Conservation (phyloP, 2,797 vertebrate species). For the Sebastes kiyomatsui region DNA sequence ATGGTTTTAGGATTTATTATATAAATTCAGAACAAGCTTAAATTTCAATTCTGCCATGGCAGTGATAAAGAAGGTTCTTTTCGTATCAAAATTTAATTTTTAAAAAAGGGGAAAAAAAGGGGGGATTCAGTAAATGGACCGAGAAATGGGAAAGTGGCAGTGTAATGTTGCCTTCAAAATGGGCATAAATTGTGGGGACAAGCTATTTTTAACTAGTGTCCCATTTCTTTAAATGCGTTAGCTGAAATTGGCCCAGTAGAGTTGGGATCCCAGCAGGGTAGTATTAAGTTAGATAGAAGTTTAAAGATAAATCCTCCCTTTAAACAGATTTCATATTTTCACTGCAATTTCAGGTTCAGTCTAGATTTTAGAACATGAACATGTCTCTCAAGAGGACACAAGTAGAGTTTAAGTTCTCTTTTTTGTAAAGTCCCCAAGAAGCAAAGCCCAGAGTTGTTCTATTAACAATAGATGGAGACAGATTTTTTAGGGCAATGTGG, state of each 20-base stretch:
- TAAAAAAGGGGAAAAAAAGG: background rate
- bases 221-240: constrained; percentile 38
- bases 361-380: constrained; percentile 19
- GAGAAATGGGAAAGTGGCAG: constrained; percentile 3
- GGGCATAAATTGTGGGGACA: constrained; percentile 8
- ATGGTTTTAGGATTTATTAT: background rate
- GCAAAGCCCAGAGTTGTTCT: background rate
- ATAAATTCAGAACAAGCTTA: background rate
- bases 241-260: background rate
- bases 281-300: background rate
- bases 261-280: constrained; percentile 1
- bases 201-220: constrained; percentile 37
- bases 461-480: constrained; percentile 9
- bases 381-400: background rate
- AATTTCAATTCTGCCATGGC: background rate
- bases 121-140: constrained; percentile 4
- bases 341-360: background rate
- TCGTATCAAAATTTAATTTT: background rate
- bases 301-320: background rate
- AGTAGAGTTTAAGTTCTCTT: background rate
- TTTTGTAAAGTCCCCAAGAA: background rate
- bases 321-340: background rate
- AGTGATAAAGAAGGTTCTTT: background rate
- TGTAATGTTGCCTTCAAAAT: constrained; percentile 17
- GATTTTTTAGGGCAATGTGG: constrained; percentile 8